phyloP scores from a whole-genome alignment of 1,140 invertebrate species.

The Cecropterus lyciades region DNA sequence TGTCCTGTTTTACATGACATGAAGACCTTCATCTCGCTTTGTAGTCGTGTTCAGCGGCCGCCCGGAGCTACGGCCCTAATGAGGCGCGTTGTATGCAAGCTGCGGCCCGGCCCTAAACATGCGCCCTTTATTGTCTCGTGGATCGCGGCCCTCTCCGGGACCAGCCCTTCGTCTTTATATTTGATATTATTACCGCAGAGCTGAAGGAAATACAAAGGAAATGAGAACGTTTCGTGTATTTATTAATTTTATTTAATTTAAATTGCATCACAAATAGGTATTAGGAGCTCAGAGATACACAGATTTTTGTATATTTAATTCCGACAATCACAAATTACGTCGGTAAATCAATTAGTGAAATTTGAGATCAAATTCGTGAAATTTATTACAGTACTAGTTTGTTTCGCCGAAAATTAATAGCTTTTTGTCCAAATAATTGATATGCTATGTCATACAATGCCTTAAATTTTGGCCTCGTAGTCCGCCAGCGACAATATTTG shows the following conservation, averaged over 20 bases:
- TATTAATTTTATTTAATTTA: conserved; percentile 14
- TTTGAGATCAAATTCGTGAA: not conserved
- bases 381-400: not conserved
- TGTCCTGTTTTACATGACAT: conserved; percentile 9
- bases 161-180: conserved; percentile 15
- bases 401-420: not conserved
- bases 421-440: not conserved
- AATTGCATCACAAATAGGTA: conserved; percentile 13
- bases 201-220: conserved; percentile 19
- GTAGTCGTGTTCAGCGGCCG: conserved; percentile 11
- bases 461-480: conserved; percentile 5
- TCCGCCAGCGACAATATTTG: conserved; percentile 16
- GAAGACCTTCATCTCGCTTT: not conserved
- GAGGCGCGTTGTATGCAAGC: conserved; percentile 32
- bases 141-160: conserved; percentile 19
- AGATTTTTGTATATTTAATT: not conserved
- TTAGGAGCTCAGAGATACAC: not conserved
- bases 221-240: conserved; percentile 19
- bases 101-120: conserved; percentile 29
- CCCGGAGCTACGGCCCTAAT: conserved; percentile 26
- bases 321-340: too few relatives aligned
- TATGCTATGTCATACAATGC: not conserved
- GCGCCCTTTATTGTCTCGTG: conserved; percentile 29
- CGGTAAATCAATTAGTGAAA: too few relatives aligned
- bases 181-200: conserved; percentile 31